Base-by-base conservation (phyloP, 2,797 vertebrate genomes). In the Acestrorhynchus altus region DNA sequence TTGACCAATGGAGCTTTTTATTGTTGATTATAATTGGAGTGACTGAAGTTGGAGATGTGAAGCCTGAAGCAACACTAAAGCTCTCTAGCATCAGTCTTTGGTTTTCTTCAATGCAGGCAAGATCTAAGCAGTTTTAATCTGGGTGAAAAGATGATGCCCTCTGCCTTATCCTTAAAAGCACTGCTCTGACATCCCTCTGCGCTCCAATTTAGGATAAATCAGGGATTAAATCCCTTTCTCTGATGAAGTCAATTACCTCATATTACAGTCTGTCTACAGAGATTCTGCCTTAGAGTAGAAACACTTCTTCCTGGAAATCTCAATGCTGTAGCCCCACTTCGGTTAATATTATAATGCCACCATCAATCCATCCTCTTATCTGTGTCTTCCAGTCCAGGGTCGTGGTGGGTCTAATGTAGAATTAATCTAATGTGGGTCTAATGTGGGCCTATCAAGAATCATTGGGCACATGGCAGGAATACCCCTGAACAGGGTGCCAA, bases 161-260 rank as follows among this genome's bases (percentile, higher is more conserved):
- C 85, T 86, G 91, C 91, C 90, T 87, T 49, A 85, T 90, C 89
- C 91, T 91, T 88, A 92, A 92, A 82, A 92, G 88, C 86, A 85
- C 73, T 87, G 20, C 68, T 74, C 67, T 74, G 64, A 77, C 70
- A 65, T 59, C 51, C 59, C 73, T 80, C 76, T 82, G 70, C 85
- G 81, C 84, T 89, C 83, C 80, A 87, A 86, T 87, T 88, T 88
- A 79, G 86, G 86, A 88, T 83, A 84, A 87, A 91, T 90, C 86
- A 88, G 88, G 91, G 91, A 93, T 93, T 93, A 92, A 92, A 92
- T 87, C 83, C 56, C 83, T 83, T 89, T 89, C 92, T 92, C 92
- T 92, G 91, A 92, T 91, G 90, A 44, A 89, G 74, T 91, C 90
- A 90, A 91, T 93, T 92, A 91, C 83, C 77, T 76, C 80, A 91